Evolutionary conservation across 2,888 invertebrate genomes (phyloP).

Genomic region (Sinodicranocentrus sp.): DNA sequence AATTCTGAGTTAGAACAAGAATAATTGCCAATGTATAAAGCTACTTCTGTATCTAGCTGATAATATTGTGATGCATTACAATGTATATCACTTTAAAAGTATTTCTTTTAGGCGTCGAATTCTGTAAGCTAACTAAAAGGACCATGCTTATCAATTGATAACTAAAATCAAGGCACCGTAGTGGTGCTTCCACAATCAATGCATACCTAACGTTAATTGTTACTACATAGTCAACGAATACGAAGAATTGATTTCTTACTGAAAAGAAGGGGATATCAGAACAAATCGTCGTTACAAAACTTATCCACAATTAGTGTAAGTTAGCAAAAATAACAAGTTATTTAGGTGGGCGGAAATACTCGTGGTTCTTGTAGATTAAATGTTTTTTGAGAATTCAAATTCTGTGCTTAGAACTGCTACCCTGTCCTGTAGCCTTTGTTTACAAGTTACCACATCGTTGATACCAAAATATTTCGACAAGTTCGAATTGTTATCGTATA

Average conservation of each 20-base stretch:
- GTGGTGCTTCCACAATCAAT: slow-evolving; percentile 67
- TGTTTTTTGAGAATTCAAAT: neutral
- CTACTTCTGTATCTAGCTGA: slow-evolving; percentile 44
- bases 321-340: neutral
- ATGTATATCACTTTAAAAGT: no score
- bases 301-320: neutral
- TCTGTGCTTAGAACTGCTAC: neutral
- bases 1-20: slow-evolving; percentile 4
- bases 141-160: slow-evolving; percentile 53
- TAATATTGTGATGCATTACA: slow-evolving; percentile 54
- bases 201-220: slow-evolving; percentile 49
- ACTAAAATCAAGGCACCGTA: slow-evolving; percentile 44
- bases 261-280: neutral
- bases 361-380: slow-evolving; percentile 7
- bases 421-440: slow-evolving; percentile 21
- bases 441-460: slow-evolving; percentile 63
- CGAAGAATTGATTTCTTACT: slow-evolving; percentile 18
- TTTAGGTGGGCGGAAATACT: neutral
- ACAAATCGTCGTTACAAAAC: neutral
- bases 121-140: slow-evolving; percentile 57
- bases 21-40: slow-evolving; percentile 9
- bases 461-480: slow-evolving; percentile 13
- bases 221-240: slow-evolving; percentile 27
- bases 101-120: slow-evolving; percentile 19
- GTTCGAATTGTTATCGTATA: slow-evolving; percentile 11